Percentiles rank a stretch among this genome's conserved stretches.
Conservation (phyloP, 1,140 invertebrate genomes). For the Trichonephila clavipes region DNA sequence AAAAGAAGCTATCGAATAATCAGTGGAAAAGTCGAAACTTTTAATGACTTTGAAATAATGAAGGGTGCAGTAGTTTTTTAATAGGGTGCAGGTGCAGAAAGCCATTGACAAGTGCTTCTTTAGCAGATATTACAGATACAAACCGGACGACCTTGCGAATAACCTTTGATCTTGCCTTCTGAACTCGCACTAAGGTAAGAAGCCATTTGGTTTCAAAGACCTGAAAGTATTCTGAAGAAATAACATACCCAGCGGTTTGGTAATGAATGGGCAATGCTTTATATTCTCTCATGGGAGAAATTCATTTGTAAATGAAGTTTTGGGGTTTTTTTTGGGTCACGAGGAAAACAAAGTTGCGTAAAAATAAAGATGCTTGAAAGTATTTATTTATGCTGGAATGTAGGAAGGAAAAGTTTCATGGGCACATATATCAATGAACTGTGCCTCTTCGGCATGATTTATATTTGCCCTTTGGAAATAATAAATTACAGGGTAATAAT, state of each 20-base stretch:
- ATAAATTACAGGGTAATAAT: not conserved
- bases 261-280: not conserved
- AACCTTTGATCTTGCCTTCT: constrained; percentile 3
- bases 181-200: not conserved
- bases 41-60: not conserved
- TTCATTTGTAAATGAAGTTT: constrained; percentile 1
- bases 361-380: not conserved
- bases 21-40: not conserved
- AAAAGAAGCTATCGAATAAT: not conserved
- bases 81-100: not conserved
- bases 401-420: not conserved
- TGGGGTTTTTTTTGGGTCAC: not conserved
- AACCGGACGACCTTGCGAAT: constrained; percentile 29
- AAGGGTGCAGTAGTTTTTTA: not conserved
- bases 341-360: not conserved
- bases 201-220: constrained; percentile 7
- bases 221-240: not conserved
- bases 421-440: too few relatives aligned
- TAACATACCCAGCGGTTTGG: not conserved
- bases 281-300: not conserved
- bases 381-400: not conserved
- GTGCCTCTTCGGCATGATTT: not conserved
- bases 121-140: not conserved
- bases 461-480: not conserved
- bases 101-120: not conserved